Evolutionary conservation across 2,113 vertebrate genomes (phyloP), one percentile per base, ranked within the genome.

Genomic region (Sturnus vulgaris): DNA sequence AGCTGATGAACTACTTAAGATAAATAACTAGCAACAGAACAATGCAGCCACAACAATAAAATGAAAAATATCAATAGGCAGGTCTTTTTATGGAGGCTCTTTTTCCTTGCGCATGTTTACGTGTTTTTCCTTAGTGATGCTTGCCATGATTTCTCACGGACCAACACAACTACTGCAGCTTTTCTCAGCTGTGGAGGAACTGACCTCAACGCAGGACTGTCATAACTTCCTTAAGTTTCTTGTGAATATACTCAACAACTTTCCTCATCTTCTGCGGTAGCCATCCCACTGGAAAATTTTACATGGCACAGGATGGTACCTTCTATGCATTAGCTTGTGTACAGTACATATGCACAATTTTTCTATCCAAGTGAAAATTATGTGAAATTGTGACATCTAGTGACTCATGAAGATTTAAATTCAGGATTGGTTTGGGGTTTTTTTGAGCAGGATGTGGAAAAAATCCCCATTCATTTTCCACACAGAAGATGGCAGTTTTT

Each of bases 351-450:
- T 30, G 42, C 63, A 88, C 64, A 65, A 66, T 55, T 97, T 89
- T 82, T 88, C 12, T 57, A 92, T n/a, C 15, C 19, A 85, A 57
- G 30, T 53, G 21, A 92, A 72, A 93, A 93, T 65, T 47, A 73
- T 27, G 40, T 89, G 80, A 88, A 96, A 95, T 14, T 92, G 60
- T 92, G 91, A 94, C 88, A 86, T 59, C 95, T 91, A 96, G 89
- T 83, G 88, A 91, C 40, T 92, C 61, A 47, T 7, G 9, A 27
- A 88, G 65, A 92, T 82, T 85, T 75, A 90, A 83, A 92, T 72
- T 19, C 18, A 77, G 17, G 15, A 17, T 40, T 59, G 49, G 47
- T 52, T 52, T 53, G 10, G 27, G 27, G 5, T 66, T 68, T 49
- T 61, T 57, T 72, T 69, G 21, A 91, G 70, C 52, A 81, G 14